Base-by-base conservation (phyloP, 2,888 invertebrate species). In the Eurytoma adleriae region DNA sequence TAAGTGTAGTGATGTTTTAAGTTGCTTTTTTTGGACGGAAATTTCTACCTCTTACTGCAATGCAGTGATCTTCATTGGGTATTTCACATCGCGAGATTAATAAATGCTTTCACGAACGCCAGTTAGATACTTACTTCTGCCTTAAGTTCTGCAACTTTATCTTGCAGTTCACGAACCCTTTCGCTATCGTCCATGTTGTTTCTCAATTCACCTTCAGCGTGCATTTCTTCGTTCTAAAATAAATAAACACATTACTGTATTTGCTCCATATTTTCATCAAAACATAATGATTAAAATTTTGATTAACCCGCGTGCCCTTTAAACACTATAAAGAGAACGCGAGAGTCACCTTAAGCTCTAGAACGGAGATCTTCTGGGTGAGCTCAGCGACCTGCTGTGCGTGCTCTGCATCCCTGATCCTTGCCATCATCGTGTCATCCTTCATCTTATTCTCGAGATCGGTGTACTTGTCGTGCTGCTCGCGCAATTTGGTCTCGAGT, bases 341-440 rank as follows among this genome's bases (percentile, higher is more conserved):
- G 50, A 50, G 10, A 54, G 12, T 4, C 12, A 96, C 98, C 93
- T 97, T 97, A 84, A 97, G 93, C 92, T 99, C 98, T 85, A 98
- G 93, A 88, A 97, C 95, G 12, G 98, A 97, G 81, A 99, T 96
- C 92, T 97, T 97, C 86, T 97, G 97, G 84, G 96, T 96, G 30
- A 99, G 93, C 91, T 98, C 98, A 3, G 98, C 98, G 81, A 99
- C 95, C 81, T 95, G 94, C 91, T 99, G 98, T 79, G 97, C 96
- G 87, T 97, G 97, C 89, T 99, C 99, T 79, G 98, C 97, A 87
- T 98, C 98, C 84, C 96, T 94, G 83, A 99, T 98, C 86, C 97
- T 94, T 0, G 96, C 96, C 93, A 97, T 96, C 96, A 98, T 97
- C 40, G 95, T 93, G 86, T 98, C 98, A 88, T 98, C 98, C 90